Conservation (phyloP, 2,113 vertebrate genomes). For the Dromaius novaehollandiae region DNA sequence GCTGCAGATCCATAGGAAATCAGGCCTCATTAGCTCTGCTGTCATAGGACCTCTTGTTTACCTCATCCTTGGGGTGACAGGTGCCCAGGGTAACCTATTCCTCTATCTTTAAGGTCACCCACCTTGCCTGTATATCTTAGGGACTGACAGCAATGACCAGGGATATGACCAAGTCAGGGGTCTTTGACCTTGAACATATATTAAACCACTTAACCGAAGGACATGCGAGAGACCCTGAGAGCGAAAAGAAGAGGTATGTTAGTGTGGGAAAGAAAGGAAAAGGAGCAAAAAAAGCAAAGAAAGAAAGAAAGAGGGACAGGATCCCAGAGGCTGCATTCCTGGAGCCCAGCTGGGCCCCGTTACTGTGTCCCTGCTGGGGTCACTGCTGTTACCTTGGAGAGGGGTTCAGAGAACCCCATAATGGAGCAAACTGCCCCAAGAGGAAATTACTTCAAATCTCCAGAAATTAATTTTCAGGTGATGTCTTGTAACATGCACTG, state of each 20-base stretch:
- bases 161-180: neutral
- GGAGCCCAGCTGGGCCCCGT: neutral
- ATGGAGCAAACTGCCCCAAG: neutral
- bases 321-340: accelerated
- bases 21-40: neutral
- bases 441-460: neutral
- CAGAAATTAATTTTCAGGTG: neutral
- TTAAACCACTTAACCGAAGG: neutral
- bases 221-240: accelerated
- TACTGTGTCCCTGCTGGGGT: neutral
- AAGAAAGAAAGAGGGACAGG: accelerated
- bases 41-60: neutral
- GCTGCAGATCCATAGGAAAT: neutral
- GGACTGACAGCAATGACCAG: neutral
- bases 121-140: neutral
- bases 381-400: neutral
- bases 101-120: slow-evolving; percentile 34
- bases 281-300: accelerated
- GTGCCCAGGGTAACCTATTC: neutral
- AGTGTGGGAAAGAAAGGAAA: accelerated
- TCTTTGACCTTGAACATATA: neutral
- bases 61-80: neutral
- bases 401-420: neutral
- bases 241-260: neutral
- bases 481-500: neutral